Percentiles rank a stretch among this genome's conserved stretches.
Conservation (phyloP, 2,888 invertebrate genomes). For the Scrobipalpa costella region DNA sequence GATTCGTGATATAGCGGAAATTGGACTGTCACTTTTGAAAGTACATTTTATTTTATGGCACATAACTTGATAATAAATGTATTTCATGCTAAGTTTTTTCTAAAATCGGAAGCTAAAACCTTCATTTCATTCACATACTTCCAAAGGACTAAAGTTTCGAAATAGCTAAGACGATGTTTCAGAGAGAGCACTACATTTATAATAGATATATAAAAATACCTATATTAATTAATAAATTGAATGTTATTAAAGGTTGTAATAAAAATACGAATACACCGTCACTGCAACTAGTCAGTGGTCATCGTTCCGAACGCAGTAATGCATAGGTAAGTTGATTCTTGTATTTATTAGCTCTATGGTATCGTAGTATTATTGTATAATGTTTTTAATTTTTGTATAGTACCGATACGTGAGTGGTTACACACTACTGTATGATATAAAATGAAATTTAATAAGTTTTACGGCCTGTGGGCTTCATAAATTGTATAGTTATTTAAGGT, state of each 20-base stretch:
- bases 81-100: background rate
- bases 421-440: constrained; percentile 70
- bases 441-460: constrained; percentile 66
- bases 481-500: constrained; percentile 75
- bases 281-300: constrained; percentile 48
- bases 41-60: too few relatives aligned
- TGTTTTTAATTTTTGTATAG: constrained; percentile 81
- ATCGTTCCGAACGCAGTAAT: constrained; percentile 62
- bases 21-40: too few relatives aligned
- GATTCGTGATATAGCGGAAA: too few relatives aligned
- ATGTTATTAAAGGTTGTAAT: constrained; percentile 77
- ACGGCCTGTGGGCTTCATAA: constrained; percentile 59
- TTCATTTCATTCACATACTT: background rate
- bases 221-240: constrained; percentile 70
- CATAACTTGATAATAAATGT: too few relatives aligned
- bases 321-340: constrained; percentile 77
- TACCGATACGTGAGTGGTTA: constrained; percentile 62
- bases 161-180: constrained; percentile 52
- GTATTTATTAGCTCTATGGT: constrained; percentile 76
- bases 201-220: constrained; percentile 65
- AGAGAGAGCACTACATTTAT: constrained; percentile 64
- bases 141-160: constrained; percentile 32
- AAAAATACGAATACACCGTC: constrained; percentile 71
- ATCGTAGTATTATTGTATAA: constrained; percentile 75
- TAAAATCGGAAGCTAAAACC: background rate